Evolutionary conservation across 1,140 invertebrate genomes (phyloP).

Genomic region (Eufriesea mexicana): DNA sequence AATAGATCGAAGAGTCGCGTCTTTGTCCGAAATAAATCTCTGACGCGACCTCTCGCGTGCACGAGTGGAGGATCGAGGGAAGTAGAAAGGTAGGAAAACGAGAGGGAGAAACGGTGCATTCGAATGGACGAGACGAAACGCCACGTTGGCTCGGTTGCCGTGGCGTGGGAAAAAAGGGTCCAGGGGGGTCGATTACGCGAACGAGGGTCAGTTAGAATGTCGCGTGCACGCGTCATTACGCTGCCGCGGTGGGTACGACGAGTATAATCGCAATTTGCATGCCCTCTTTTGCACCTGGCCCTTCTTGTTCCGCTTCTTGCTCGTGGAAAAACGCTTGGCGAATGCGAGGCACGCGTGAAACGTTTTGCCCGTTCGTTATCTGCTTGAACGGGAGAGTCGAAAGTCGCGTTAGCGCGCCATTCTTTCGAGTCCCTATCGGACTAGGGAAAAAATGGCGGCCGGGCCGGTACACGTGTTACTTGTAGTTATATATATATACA

Average conservation of each 20-base stretch:
- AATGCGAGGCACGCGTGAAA: constrained; percentile 37
- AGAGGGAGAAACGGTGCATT: not conserved
- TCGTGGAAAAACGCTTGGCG: constrained; percentile 14
- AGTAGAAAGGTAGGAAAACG: not conserved
- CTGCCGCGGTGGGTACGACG: not conserved
- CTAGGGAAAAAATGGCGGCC: no score
- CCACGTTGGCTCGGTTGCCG: not conserved
- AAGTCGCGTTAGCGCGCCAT: not conserved
- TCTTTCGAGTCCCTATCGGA: not conserved
- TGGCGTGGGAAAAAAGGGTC: not conserved
- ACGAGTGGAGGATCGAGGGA: not conserved
- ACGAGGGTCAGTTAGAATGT: constrained; percentile 35
- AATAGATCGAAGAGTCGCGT: no score
- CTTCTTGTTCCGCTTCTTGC: not conserved
- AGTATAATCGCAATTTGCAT: constrained; percentile 29
- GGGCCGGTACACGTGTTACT: no score
- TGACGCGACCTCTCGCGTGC: no score
- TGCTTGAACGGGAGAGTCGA: not conserved
- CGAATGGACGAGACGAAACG: not conserved
- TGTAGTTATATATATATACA: no score
- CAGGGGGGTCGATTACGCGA: constrained; percentile 31
- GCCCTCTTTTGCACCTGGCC: constrained; percentile 16
- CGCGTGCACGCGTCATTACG: constrained; percentile 43
- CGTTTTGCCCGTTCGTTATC: constrained; percentile 1
- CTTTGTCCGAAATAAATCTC: no score